Evolutionary conservation across 2,888 invertebrate species (phyloP).

Genomic region (Acleris literana): DNA sequence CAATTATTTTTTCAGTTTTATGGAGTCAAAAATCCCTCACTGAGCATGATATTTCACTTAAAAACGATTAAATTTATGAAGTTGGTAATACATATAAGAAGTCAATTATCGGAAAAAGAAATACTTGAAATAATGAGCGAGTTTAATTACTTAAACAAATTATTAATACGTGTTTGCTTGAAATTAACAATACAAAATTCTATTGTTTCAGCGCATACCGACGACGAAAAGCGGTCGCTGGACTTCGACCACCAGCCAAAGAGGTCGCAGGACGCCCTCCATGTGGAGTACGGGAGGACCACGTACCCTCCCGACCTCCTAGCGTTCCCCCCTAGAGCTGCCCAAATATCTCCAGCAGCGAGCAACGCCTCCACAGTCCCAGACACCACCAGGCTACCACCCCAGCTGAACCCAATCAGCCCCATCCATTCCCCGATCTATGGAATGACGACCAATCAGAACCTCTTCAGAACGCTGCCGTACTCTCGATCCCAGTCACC

Average conservation of each 20-base stretch:
- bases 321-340: slow-evolving; percentile 88
- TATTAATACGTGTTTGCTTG: slow-evolving; percentile 2
- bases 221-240: slow-evolving; percentile 88
- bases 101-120: background rate
- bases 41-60: too few species aligned
- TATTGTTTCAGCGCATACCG: slow-evolving; percentile 79
- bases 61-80: too few species aligned
- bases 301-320: slow-evolving; percentile 92
- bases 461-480: slow-evolving; percentile 90
- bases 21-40: too few species aligned
- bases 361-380: slow-evolving; percentile 92
- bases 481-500: slow-evolving; percentile 91
- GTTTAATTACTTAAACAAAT: background rate
- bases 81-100: too few species aligned
- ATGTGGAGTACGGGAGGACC: slow-evolving; percentile 81
- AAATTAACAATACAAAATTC: slow-evolving; percentile 11
- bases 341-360: slow-evolving; percentile 90
- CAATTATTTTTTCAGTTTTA: too few species aligned
- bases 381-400: slow-evolving; percentile 86
- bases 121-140: background rate
- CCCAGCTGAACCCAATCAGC: slow-evolving; percentile 84
- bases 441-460: slow-evolving; percentile 84
- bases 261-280: slow-evolving; percentile 80
- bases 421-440: slow-evolving; percentile 87
- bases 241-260: slow-evolving; percentile 85